Evolutionary conservation across 2,888 invertebrate genomes (phyloP).

Genomic region (Chloroclystis v-ata): DNA sequence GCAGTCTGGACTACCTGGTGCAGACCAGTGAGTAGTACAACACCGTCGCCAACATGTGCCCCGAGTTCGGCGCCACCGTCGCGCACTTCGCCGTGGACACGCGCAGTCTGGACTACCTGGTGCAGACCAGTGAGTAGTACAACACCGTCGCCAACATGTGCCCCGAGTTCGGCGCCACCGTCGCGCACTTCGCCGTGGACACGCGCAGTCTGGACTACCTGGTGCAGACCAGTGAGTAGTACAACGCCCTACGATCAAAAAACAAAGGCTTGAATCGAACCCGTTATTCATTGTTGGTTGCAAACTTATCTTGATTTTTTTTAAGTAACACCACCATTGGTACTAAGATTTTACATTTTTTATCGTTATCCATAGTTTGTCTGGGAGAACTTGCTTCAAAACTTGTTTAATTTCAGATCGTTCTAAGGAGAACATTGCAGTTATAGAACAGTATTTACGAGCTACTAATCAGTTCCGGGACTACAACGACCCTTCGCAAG

Average conservation of each 20-base stretch:
- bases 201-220: constrained; percentile 91
- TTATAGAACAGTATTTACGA: constrained; percentile 89
- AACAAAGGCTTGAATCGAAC: too few species aligned
- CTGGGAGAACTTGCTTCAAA: too few species aligned
- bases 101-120: constrained; percentile 87
- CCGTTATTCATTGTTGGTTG: too few species aligned
- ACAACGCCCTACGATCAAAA: too few species aligned
- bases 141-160: constrained; percentile 99
- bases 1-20: constrained; percentile 88
- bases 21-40: constrained; percentile 81
- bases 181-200: constrained; percentile 97
- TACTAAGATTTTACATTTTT: too few species aligned
- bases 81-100: constrained; percentile 93
- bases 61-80: constrained; percentile 96
- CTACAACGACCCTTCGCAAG: constrained; percentile 84
- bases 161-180: constrained; percentile 96
- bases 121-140: constrained; percentile 79
- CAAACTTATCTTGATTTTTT: too few species aligned
- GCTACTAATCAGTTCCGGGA: constrained; percentile 90
- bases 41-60: constrained; percentile 99
- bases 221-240: constrained; percentile 76
- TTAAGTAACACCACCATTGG: too few species aligned
- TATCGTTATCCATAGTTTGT: background rate
- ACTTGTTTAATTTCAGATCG: constrained; percentile 80
- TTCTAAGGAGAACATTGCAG: constrained; percentile 83